Percentiles rank a stretch among this genome's conserved stretches.
phyloP scores from a whole-genome alignment of 2,113 vertebrate species.

The Cisticola juncidis region DNA sequence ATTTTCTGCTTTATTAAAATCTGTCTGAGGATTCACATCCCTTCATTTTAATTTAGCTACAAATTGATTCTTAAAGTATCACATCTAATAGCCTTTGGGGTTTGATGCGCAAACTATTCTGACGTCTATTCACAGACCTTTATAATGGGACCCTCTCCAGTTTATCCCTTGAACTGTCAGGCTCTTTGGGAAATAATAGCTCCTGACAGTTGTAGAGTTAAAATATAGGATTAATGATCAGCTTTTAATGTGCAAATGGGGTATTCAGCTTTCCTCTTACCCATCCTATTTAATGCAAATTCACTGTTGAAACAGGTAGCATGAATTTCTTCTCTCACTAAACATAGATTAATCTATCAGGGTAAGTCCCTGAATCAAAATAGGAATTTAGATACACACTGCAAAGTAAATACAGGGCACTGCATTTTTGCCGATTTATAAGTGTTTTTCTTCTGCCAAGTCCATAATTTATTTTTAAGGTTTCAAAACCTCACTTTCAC shows the following conservation, averaged over 20 bases:
- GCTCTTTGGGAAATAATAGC: constrained; percentile 57
- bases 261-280: constrained; percentile 22
- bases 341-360: not conserved
- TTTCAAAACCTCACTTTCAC: not conserved
- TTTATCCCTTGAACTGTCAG: constrained; percentile 61
- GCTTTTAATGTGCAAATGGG: constrained; percentile 70
- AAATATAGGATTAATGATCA: constrained; percentile 72
- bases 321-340: not conserved
- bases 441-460: not conserved
- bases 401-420: not conserved
- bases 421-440: not conserved
- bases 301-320: constrained; percentile 46
- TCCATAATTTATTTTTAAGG: constrained; percentile 19
- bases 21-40: not conserved
- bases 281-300: constrained; percentile 56
- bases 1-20: constrained; percentile 51
- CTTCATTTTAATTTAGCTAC: constrained; percentile 39
- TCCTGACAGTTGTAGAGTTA: constrained; percentile 65
- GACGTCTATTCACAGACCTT: constrained; percentile 50
- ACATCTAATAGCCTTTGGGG: constrained; percentile 51
- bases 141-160: constrained; percentile 52
- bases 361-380: constrained; percentile 2
- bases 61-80: constrained; percentile 44
- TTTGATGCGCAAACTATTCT: constrained; percentile 40
- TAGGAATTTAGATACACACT: not conserved